Evolutionary conservation across 1,140 invertebrate genomes (phyloP), one percentile per base, ranked within the genome.

Genomic region (Phenacoccus solenopsis): DNA sequence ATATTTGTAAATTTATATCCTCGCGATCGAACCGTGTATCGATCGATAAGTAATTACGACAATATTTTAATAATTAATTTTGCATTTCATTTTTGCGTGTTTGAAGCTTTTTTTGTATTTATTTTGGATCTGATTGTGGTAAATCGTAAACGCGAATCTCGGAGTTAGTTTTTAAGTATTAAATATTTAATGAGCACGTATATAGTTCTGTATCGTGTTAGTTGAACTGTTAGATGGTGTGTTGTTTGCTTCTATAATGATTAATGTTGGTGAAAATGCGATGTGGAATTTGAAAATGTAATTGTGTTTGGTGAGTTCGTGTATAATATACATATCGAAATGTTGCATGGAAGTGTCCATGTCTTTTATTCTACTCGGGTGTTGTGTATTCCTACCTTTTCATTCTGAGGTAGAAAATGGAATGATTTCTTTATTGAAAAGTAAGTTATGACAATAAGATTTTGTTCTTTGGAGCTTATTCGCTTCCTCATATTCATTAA

Each of bases 21-120:
- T 16, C 20, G 38, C 20, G 38, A 49, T 49, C 38, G 38, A n/a
- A 49, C 13, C 3, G 12, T 49, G 38, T n/a, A n/a, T 49, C 38
- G 38, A 49, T 49, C 38, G 38, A 49, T 49, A 49, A 49, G 38
- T 49, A 49, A 49, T 49, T 49, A 49, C 38, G 38, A 49, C 38
- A 49, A 49, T 49, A 49, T 49, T 49, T 16, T 49, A n/a, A 16
- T 49, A 16, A 49, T n/a, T n/a, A n/a, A n/a, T n/a, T n/a, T 16
- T n/a, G 38, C 38, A n/a, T 49, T 49, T n/a, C n/a, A n/a, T n/a
- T 49, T 49, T 49, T 49, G 38, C 20, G 38, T 49, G 38, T n/a
- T 49, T 49, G 3, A 49, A 49, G 38, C 38, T 49, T 49, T n/a
- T n/a, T 32, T 49, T n/a, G 38, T n/a, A 49, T 49, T 49, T 16